A percentile compares a stretch with the other conserved stretches of the same genome.
Evolutionary conservation across 2,113 vertebrate genomes (phyloP).

Genomic region (Calyptomena viridis): DNA sequence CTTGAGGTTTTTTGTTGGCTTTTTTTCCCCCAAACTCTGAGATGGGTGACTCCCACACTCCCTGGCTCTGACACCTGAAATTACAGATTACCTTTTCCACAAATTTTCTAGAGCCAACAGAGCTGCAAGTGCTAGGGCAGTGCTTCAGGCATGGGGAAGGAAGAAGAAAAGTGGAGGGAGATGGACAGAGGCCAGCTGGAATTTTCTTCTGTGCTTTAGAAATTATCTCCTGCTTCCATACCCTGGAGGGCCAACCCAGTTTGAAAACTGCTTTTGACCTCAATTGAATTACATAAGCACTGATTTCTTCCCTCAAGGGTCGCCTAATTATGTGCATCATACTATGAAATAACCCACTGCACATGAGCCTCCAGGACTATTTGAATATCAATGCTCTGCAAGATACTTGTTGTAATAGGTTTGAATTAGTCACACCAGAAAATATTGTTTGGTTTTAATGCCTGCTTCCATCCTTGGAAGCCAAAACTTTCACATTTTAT

Average conservation of each 20-base stretch:
- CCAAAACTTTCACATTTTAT: not conserved
- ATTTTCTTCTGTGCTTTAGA: constrained; percentile 2
- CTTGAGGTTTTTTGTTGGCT: not conserved
- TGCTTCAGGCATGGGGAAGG: not conserved
- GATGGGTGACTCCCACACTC: not conserved
- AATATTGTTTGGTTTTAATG: not conserved
- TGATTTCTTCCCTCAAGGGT: constrained; percentile 2
- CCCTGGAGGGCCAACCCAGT: not conserved
- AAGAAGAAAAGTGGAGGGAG: not conserved
- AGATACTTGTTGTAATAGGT: constrained; percentile 5
- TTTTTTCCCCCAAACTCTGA: not conserved
- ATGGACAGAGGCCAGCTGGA: not conserved
- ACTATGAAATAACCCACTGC: constrained; percentile 4
- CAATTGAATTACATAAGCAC: constrained; percentile 18
- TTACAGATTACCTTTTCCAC: not conserved
- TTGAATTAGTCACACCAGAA: constrained; percentile 9
- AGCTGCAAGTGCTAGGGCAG: not conserved
- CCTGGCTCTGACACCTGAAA: not conserved
- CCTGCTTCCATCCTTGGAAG: not conserved
- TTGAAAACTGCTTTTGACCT: constrained; percentile 35
- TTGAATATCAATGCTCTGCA: constrained; percentile 1
- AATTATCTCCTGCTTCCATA: not conserved
- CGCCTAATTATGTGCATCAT: constrained; percentile 14
- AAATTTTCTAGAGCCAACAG: not conserved
- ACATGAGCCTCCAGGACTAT: not conserved